phyloP scores from a whole-genome alignment of 2,888 invertebrate species.

The Lysandra coridon region DNA sequence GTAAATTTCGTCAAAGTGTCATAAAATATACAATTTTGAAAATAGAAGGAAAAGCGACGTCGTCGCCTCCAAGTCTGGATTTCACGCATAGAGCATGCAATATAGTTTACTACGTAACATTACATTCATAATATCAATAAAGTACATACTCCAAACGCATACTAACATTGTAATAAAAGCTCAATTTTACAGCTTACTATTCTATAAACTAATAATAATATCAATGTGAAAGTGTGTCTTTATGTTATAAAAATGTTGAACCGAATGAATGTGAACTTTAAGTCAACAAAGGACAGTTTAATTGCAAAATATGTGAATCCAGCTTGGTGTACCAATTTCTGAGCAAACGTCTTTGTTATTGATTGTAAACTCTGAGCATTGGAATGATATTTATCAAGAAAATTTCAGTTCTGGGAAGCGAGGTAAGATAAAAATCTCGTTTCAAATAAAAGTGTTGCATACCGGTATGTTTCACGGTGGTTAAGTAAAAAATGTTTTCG shows the following conservation, averaged over 20 bases:
- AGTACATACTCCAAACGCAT: not conserved
- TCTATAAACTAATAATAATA: not conserved
- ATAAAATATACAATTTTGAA: conserved; percentile 17
- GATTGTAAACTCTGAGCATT: not conserved
- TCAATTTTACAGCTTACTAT: not conserved
- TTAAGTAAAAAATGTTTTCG: conserved; percentile 14
- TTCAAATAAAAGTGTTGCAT: conserved; percentile 2
- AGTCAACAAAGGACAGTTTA: no score
- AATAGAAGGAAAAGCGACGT: not conserved
- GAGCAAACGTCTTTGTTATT: not conserved
- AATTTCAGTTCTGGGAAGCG: not conserved
- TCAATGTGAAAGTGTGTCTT: not conserved
- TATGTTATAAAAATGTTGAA: no score
- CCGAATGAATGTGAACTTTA: no score
- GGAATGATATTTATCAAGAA: not conserved
- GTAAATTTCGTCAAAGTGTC: conserved; percentile 32
- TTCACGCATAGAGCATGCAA: not conserved
- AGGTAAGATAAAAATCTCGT: not conserved
- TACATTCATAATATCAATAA: not conserved
- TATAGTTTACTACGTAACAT: not conserved
- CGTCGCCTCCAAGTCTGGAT: not conserved
- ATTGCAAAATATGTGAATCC: no score
- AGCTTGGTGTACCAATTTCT: no score
- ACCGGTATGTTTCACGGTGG: conserved; percentile 3
- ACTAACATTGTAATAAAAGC: not conserved